Evolutionary conservation across 2,888 invertebrate species (phyloP).

Genomic region (Hirtodrosophila cameraria): DNA sequence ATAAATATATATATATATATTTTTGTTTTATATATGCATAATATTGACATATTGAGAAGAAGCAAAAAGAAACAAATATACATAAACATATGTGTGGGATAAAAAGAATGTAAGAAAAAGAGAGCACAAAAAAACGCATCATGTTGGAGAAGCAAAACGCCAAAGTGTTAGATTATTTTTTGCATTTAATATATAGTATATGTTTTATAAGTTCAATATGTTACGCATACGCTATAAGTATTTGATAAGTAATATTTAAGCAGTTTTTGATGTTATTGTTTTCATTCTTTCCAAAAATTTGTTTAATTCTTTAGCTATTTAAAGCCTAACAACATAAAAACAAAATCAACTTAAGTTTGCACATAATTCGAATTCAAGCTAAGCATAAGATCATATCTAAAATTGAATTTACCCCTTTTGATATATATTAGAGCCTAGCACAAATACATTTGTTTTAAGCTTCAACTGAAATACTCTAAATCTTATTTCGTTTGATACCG

Average conservation of each 20-base stretch:
- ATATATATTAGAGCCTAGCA: no score
- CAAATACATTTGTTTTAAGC: no score
- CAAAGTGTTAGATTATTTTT: constrained; percentile 54
- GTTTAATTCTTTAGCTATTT: background rate
- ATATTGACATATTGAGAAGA: constrained; percentile 46
- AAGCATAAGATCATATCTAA: no score
- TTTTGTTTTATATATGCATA: constrained; percentile 32
- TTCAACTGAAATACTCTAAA: no score
- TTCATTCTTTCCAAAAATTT: background rate
- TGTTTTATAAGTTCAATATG: constrained; percentile 26
- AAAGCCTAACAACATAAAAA: background rate
- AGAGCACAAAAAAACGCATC: constrained; percentile 58
- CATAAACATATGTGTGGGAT: constrained; percentile 58
- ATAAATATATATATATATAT: constrained; percentile 37
- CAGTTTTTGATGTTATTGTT: background rate
- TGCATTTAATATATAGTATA: constrained; percentile 16
- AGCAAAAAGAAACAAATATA: constrained; percentile 52
- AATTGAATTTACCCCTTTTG: no score
- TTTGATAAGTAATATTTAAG: background rate
- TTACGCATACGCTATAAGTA: constrained; percentile 17
- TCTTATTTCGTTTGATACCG: no score
- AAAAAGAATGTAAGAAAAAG: constrained; percentile 52
- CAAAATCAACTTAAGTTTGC: no score
- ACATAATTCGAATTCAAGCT: background rate
- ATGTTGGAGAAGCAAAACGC: constrained; percentile 60